Conservation (phyloP, 1,140 invertebrate genomes). For the Aphidius ervi region DNA sequence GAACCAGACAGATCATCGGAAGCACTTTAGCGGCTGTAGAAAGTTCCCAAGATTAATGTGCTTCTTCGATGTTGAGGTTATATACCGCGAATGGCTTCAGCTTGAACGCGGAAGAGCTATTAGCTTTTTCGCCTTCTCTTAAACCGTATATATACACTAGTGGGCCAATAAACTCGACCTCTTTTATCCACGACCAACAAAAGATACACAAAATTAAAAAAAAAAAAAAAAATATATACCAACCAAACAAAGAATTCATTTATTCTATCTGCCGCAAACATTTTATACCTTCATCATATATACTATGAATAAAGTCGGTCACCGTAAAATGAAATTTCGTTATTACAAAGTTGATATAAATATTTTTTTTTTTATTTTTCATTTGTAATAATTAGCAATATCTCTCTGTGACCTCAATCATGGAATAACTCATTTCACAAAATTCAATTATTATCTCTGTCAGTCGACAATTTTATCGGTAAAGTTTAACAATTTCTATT, state of each 20-base stretch:
- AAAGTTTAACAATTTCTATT: no score
- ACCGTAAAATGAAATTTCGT: no score
- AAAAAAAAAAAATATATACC: background rate
- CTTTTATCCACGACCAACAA: background rate
- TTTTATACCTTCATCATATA: background rate
- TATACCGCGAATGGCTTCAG: conserved; percentile 21
- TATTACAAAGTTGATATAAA: no score
- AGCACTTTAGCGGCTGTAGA: conserved; percentile 29
- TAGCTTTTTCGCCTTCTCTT: conserved; percentile 22
- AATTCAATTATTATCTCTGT: no score
- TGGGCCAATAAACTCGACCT: conserved; percentile 21
- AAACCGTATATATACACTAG: conserved; percentile 7
- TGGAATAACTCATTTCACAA: no score
- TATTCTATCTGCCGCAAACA: conserved; percentile 2
- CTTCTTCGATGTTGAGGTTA: conserved; percentile 25
- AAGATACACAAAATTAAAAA: conserved; percentile 1
- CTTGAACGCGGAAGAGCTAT: conserved; percentile 30
- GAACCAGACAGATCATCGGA: conserved; percentile 24
- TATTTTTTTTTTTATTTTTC: no score
- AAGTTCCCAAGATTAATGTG: conserved; percentile 28
- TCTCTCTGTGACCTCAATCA: no score
- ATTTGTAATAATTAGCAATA: no score
- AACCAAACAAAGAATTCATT: background rate
- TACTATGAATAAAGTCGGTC: no score
- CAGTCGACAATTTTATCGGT: no score